These are phyloP conservation scores for Blastomussa wellsi DNA, from an alignment of 92 coral and sea anemone genomes.

Conservation along the genomic window DNA sequence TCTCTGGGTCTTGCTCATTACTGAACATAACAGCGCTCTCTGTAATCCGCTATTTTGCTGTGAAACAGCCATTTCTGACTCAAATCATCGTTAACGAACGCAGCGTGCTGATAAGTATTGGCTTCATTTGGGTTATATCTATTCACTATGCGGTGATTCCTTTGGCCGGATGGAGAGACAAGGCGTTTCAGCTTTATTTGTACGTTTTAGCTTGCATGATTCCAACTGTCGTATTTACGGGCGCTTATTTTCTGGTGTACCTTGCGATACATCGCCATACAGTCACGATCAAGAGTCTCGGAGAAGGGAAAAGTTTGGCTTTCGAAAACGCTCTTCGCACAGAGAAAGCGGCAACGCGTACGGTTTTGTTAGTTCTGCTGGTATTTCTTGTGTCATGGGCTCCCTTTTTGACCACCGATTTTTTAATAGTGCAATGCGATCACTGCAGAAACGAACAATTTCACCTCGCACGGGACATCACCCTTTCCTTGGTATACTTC, in stretches of 20 bases:
- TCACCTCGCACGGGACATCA: constrained; percentile 68
- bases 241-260: constrained; percentile 58
- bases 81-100: constrained; percentile 53
- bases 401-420: constrained; percentile 67
- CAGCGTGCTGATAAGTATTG: constrained; percentile 45
- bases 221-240: constrained; percentile 53
- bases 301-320: constrained; percentile 10
- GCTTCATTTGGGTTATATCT: constrained; percentile 57
- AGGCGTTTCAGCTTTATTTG: constrained; percentile 67
- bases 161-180: constrained; percentile 63
- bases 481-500: constrained; percentile 75
- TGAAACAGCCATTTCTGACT: constrained; percentile 63
- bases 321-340: constrained; percentile 48
- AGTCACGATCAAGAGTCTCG: constrained; percentile 31
- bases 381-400: constrained; percentile 67
- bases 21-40: constrained; percentile 72
- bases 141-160: constrained; percentile 65
- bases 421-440: constrained; percentile 69
- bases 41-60: constrained; percentile 71
- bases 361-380: constrained; percentile 58
- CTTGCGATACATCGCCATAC: constrained; percentile 62
- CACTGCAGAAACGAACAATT: constrained; percentile 36
- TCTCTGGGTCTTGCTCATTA: constrained; percentile 76
- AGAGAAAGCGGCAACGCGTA: constrained; percentile 75
- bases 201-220: constrained; percentile 63